Percentiles rank a stretch among this genome's conserved stretches.
Evolutionary conservation across 2,113 vertebrate genomes (phyloP).

Genomic region (Pelecanoides urinatrix): DNA sequence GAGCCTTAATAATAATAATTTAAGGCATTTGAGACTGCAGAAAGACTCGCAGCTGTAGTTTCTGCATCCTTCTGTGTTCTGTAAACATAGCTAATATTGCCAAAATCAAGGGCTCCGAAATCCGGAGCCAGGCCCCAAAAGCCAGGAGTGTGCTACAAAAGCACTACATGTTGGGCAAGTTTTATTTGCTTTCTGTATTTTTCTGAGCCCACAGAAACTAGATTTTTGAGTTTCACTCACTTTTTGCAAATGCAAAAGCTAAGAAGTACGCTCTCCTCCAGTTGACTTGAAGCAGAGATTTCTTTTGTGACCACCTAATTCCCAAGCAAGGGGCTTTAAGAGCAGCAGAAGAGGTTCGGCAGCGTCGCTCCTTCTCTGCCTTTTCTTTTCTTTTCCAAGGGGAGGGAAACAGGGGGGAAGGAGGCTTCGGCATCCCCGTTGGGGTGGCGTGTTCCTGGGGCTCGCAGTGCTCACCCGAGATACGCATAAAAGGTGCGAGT

Average conservation of each 20-base stretch:
- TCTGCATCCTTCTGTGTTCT: background rate
- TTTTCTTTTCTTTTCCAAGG: background rate
- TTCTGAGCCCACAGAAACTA: background rate
- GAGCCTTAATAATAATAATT: conserved; percentile 24
- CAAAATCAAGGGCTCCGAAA: background rate
- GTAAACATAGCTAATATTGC: background rate
- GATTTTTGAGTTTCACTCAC: background rate
- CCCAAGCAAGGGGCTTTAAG: background rate
- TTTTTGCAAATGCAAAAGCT: background rate
- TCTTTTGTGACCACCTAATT: background rate
- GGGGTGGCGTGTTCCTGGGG: background rate
- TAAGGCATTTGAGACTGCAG: background rate
- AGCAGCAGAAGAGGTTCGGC: background rate
- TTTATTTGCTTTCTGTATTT: background rate
- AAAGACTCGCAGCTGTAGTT: background rate
- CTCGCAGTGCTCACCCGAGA: background rate
- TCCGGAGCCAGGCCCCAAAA: background rate
- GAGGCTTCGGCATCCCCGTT: background rate
- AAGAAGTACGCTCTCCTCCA: background rate
- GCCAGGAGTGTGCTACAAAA: background rate
- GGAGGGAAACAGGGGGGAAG: background rate
- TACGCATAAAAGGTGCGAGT: background rate
- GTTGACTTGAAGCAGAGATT: background rate
- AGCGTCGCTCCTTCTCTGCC: background rate
- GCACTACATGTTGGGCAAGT: fast-evolving